Evolutionary conservation across 2,888 invertebrate genomes (phyloP), one percentile per base, ranked within the genome.

Genomic region (Thereva nobilitata): DNA sequence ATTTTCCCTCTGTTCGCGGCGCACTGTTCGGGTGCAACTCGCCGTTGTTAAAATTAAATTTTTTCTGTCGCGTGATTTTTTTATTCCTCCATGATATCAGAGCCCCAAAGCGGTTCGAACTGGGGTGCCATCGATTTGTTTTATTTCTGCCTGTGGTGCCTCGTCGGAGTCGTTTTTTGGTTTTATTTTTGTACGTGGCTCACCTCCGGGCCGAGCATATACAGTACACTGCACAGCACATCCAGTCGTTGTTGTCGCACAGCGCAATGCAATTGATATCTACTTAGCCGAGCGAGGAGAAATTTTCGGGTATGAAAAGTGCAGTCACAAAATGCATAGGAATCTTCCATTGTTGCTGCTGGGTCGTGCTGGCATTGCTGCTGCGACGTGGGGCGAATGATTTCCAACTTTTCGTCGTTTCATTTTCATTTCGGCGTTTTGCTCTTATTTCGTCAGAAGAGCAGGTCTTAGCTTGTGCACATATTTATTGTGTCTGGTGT

Each of bases 401-500:
- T 59, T 37, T 38, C 37, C 35, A 7, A 47, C 12, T 47, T 8
- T 37, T 44, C 34, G 34, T 44, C 56, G 44, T 56, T 56, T 59
- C 37, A 12, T 37, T 59, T 59, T 59, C 57, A 59, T 37, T 37
- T 47, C 57, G 40, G 37, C 45, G 23, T 23, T 47, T 59, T 59
- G 57, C 10, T 45, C 47, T 47, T 47, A 37, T 38, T 47, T 47
- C 23, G 23, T 23, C 42, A 42, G 49, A 50, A 7, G n/a, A 38
- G 40, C 23, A 47, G 35, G 53, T 23, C 47, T 40, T 8, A 12
- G 50, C 40, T 9, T 35, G n/a, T 44, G n/a, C 53, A 53, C 42
- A 52, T 64, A 75, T 74, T 80, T 75, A 72, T 68, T 70, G 61
- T 61, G 66, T 68, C 68, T 68, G 68, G 68, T 67, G 70, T 73